Evolutionary conservation across 2,888 invertebrate genomes (phyloP).

Genomic region (Chironomus riparius): DNA sequence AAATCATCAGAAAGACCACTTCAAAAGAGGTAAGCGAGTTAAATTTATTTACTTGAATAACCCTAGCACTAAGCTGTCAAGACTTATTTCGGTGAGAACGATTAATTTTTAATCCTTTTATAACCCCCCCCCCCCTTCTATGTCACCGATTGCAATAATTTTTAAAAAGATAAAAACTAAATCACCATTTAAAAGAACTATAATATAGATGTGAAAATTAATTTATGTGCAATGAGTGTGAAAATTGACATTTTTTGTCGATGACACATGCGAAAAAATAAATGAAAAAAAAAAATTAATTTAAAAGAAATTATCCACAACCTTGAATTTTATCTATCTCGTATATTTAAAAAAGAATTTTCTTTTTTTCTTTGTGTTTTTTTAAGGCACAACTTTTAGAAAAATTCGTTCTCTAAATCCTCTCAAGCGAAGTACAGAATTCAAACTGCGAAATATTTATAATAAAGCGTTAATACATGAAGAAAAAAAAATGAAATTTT

Average conservation of each 20-base stretch:
- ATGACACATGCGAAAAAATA: not conserved
- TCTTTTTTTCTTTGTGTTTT: not conserved
- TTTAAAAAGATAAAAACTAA: too few relatives aligned
- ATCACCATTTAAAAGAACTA: too few relatives aligned
- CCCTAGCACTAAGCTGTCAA: too few relatives aligned
- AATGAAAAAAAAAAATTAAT: not conserved
- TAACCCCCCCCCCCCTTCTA: too few relatives aligned
- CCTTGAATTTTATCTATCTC: not conserved
- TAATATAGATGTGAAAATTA: not conserved
- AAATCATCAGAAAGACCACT: too few relatives aligned
- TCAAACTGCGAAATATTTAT: constrained; percentile 12
- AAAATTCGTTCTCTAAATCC: not conserved
- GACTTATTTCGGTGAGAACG: too few relatives aligned
- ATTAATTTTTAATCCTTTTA: too few relatives aligned
- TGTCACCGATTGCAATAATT: too few relatives aligned
- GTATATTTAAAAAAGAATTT: not conserved
- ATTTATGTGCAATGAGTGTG: not conserved
- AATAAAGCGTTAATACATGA: not conserved
- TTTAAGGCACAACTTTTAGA: not conserved
- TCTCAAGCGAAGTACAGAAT: constrained; percentile 4
- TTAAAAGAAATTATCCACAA: not conserved
- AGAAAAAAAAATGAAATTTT: not conserved
- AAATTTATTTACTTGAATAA: too few relatives aligned
- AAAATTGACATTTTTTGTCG: not conserved
- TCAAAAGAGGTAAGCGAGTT: too few relatives aligned